A percentile compares a stretch with the other conserved stretches of the same genome.
Evolutionary conservation across 2,797 vertebrate species (phyloP).

Genomic region (Dendrocincla tyrannina): DNA sequence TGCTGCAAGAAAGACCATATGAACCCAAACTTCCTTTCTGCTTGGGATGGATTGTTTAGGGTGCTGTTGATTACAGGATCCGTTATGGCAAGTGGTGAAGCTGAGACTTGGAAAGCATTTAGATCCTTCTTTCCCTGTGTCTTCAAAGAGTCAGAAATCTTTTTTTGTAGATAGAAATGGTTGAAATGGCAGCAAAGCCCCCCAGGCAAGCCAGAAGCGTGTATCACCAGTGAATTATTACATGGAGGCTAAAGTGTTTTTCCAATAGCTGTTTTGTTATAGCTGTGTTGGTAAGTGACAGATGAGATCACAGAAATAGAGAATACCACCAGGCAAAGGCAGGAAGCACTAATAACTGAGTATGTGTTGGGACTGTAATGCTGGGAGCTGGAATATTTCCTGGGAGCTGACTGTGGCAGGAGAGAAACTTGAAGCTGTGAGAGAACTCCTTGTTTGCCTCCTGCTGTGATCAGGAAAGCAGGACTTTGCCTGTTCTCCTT

Average conservation of each 20-base stretch:
- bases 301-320: neutral
- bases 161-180: neutral
- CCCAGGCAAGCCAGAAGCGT: neutral
- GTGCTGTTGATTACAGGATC: neutral
- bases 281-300: neutral
- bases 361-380: neutral
- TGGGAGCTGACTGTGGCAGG: neutral
- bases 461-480: neutral
- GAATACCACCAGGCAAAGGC: neutral
- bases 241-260: neutral
- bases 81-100: neutral
- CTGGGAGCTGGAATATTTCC: neutral
- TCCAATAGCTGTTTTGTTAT: neutral
- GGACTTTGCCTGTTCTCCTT: neutral
- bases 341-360: neutral
- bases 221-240: neutral
- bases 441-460: neutral
- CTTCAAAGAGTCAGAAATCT: neutral
- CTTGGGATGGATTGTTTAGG: slow-evolving; percentile 24
- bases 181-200: neutral
- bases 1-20: slow-evolving; percentile 53
- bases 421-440: neutral
- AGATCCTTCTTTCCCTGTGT: neutral
- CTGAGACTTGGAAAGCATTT: neutral
- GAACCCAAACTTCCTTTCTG: slow-evolving; percentile 60